Evolutionary conservation across 2,797 vertebrate species (phyloP), one percentile per base, ranked within the genome.

Genomic region (Chelon auratus): DNA sequence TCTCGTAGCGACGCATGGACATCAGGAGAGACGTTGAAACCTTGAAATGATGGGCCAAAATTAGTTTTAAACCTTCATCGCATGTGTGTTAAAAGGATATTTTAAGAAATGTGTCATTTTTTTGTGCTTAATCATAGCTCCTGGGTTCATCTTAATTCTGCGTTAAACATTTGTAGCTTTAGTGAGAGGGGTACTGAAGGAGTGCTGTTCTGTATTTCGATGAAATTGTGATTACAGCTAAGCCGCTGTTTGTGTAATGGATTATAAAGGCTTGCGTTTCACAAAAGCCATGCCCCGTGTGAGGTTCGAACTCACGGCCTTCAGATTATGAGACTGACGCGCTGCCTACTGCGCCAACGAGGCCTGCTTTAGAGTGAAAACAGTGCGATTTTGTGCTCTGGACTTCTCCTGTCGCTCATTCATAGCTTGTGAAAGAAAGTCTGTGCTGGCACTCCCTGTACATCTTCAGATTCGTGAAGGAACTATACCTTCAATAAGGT

Each of bases 241-340:
- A 33, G 30, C 7, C 30, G 1, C 30, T 33, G 30, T 33, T 33
- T 33, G 7, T 43, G 15, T 43, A 17, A 15, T 15, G 15, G 42
- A 43, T 43, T 43, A 17, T 43, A 11, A 43, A 43, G 13, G 15
- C 42, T 6, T 4, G 4, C 5, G 14, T 15, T 14, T 42, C n/a
- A 5, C 0, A 0, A 54, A 64, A 69, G 62, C 51, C 0, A 0
- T 87, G 80, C 83, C 78, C 83, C 67, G 76, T 83, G 83, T 87
- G 83, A 85, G 83, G 83, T 72, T 83, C 78, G 75, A 87, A 85
- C 82, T 87, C 82, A 87, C 78, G 80, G 83, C 82, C 82, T 83
- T 85, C 82, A 87, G 82, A 87, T 87, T 87, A 83, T 83, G 80
- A 83, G 80, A 85, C 82, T 79, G 81, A 87, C 79, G 77, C 79